These are phyloP conservation scores for Amblyjoppa proteus DNA, from an alignment of 2,888 invertebrate species.

Conservation along the genomic window DNA sequence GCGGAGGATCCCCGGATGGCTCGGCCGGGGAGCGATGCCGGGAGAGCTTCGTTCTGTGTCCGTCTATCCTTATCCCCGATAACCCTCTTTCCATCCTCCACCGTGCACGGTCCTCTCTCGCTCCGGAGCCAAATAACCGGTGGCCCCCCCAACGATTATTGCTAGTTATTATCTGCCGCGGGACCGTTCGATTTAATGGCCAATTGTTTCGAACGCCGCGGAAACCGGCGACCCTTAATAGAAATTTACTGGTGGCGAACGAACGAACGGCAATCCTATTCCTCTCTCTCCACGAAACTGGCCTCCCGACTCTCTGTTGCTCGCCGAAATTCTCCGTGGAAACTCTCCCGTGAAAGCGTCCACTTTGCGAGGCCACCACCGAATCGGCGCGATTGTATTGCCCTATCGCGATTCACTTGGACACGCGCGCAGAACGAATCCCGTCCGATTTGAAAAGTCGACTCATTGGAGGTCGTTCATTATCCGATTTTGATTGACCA, in stretches of 20 bases:
- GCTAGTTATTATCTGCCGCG: conserved; percentile 83
- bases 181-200: conserved; percentile 84
- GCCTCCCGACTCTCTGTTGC: background rate
- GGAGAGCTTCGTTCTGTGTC: conserved; percentile 22
- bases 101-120: conserved; percentile 27
- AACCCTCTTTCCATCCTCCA: conserved; percentile 33
- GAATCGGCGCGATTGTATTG: conserved; percentile 36
- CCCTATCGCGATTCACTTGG: conserved; percentile 26
- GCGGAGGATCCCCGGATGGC: conserved; percentile 59
- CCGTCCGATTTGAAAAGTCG: background rate
- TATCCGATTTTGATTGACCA: background rate
- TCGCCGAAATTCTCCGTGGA: conserved; percentile 18
- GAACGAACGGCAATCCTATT: conserved; percentile 29
- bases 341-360: conserved; percentile 12
- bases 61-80: conserved; percentile 16
- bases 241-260: conserved; percentile 80
- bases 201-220: conserved; percentile 83
- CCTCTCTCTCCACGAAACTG: background rate
- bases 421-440: background rate
- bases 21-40: conserved; percentile 32
- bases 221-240: conserved; percentile 78
- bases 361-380: background rate
- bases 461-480: background rate
- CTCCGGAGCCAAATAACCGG: conserved; percentile 73
- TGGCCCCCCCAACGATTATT: conserved; percentile 79